phyloP scores from a whole-genome alignment of 2,888 invertebrate species.

The Parnassius apollo region DNA sequence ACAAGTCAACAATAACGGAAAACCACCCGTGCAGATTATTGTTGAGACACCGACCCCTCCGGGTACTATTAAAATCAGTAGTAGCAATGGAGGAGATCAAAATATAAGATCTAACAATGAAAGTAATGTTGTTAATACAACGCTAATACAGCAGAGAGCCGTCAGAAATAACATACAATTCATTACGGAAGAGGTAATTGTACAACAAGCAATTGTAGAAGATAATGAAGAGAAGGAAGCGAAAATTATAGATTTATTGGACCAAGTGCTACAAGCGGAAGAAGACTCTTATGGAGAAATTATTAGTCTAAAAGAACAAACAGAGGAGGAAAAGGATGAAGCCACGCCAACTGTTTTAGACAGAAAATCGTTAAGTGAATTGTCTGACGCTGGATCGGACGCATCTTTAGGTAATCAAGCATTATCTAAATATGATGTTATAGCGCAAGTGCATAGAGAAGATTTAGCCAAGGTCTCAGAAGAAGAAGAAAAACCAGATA shows the following conservation, averaged over 20 bases:
- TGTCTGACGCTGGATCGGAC: conserved; percentile 71
- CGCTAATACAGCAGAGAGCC: conserved; percentile 39
- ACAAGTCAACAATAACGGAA: conserved; percentile 54
- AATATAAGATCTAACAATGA: conserved; percentile 28
- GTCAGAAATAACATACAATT: conserved; percentile 39
- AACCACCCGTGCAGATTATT: conserved; percentile 62
- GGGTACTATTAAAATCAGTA: conserved; percentile 49
- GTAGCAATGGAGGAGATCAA: conserved; percentile 45
- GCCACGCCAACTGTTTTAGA: conserved; percentile 45
- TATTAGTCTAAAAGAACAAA: conserved; percentile 53
- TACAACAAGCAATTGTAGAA: conserved; percentile 60
- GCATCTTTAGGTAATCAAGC: conserved; percentile 67
- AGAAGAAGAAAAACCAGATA: conserved; percentile 58
- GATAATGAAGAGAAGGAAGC: conserved; percentile 72
- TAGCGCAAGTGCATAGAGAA: conserved; percentile 81
- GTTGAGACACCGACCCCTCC: conserved; percentile 71
- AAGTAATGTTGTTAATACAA: conserved; percentile 33
- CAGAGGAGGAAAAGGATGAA: conserved; percentile 42
- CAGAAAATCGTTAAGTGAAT: conserved; percentile 63
- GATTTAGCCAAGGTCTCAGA: conserved; percentile 69
- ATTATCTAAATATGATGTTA: conserved; percentile 79
- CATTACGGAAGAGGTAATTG: conserved; percentile 50
- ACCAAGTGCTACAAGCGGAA: conserved; percentile 74
- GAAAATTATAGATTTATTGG: conserved; percentile 72
- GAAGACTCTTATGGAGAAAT: conserved; percentile 68